Conservation (phyloP, 2,888 invertebrate species). For the Oeneis ivallda region DNA sequence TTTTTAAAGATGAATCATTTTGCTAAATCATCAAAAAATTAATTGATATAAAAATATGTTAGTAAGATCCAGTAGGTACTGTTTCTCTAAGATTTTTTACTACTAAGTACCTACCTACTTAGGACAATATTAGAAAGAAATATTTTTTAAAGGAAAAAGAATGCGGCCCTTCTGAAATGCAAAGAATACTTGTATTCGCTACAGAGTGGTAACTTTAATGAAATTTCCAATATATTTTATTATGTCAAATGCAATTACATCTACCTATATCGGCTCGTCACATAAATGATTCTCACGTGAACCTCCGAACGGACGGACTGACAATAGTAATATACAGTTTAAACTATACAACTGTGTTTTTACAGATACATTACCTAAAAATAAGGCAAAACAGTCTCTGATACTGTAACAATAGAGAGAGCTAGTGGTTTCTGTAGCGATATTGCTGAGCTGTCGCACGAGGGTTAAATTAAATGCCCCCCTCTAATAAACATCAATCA, state of each 20-base stretch:
- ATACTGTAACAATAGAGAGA: constrained; percentile 10
- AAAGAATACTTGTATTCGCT: constrained; percentile 4
- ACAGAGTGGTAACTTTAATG: constrained; percentile 30
- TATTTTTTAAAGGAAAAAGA: background rate
- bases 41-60: too few relatives aligned
- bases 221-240: constrained; percentile 30
- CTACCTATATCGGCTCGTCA: constrained; percentile 41
- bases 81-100: too few relatives aligned
- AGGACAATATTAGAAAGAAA: background rate
- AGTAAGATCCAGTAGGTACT: too few relatives aligned
- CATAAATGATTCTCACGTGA: constrained; percentile 44
- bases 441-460: constrained; percentile 23
- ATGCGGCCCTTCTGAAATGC: background rate
- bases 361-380: background rate
- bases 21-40: too few relatives aligned
- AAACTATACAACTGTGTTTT: constrained; percentile 2
- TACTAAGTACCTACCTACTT: too few relatives aligned
- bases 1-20: too few relatives aligned
- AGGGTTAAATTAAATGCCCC: constrained; percentile 42
- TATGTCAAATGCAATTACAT: constrained; percentile 56
- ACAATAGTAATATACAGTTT: constrained; percentile 23
- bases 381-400: constrained; percentile 27
- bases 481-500: constrained; percentile 70
- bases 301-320: constrained; percentile 28
- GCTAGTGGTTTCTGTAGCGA: background rate